A percentile compares a stretch with the other conserved stretches of the same genome.
These are phyloP conservation scores for Melangyna quadrimaculata DNA, from an alignment of 2,888 invertebrate genomes.

Conservation along the genomic window DNA sequence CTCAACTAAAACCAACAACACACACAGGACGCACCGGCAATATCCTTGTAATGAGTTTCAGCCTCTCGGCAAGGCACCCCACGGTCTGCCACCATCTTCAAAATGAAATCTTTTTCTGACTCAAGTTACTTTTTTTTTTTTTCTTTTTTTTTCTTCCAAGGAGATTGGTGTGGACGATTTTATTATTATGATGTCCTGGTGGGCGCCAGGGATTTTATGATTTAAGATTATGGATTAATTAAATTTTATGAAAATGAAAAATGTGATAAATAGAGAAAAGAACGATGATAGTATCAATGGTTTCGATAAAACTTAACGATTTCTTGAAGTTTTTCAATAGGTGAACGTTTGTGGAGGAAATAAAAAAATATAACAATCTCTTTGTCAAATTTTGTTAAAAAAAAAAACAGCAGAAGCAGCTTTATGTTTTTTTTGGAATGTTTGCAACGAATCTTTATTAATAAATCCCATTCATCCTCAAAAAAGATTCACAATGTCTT, in stretches of 20 bases:
- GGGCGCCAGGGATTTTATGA: conserved; percentile 33
- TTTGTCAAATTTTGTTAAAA: not conserved
- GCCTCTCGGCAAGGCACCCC: not conserved
- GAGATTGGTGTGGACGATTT: not conserved
- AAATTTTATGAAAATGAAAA: conserved; percentile 65
- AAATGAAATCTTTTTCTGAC: not conserved
- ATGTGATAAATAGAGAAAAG: conserved; percentile 1
- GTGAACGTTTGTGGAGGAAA: not conserved
- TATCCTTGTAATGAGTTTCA: conserved; percentile 2
- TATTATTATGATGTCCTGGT: conserved; percentile 26
- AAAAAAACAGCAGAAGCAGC: not conserved
- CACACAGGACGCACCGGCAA: not conserved
- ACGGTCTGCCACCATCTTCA: not conserved
- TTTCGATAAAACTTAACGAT: not conserved
- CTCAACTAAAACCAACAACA: not conserved
- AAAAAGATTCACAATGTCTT: not conserved
- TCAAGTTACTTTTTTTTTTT: not conserved
- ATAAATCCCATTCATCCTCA: conserved; percentile 7
- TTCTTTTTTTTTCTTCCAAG: not conserved
- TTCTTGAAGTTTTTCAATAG: not conserved
- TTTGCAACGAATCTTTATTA: not conserved
- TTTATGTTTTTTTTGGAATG: not conserved
- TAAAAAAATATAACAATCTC: not conserved
- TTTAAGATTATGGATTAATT: conserved; percentile 64
- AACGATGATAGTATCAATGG: not conserved